phyloP scores from a whole-genome alignment of 2,797 vertebrate genomes.

The Enteromius treurensis region DNA sequence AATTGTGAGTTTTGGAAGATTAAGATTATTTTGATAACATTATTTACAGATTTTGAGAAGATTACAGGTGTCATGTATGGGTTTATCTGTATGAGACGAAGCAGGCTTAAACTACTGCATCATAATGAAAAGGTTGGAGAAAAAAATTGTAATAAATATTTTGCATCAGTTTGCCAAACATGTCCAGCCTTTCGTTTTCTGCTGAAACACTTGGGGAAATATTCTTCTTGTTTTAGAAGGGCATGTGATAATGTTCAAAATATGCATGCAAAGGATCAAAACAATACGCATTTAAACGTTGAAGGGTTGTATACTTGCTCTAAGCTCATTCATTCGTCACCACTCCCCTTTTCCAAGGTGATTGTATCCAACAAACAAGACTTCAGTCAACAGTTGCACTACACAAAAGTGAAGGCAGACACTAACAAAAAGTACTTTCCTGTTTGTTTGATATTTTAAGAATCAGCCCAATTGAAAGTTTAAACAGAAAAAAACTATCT shows the following conservation, averaged over 20 bases:
- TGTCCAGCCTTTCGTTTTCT: conserved; percentile 63
- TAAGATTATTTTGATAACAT: conserved; percentile 71
- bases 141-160: conserved; percentile 72
- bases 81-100: conserved; percentile 65
- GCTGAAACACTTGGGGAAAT: conserved; percentile 6
- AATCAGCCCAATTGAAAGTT: not conserved
- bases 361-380: conserved; percentile 66
- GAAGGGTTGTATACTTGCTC: not conserved
- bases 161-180: conserved; percentile 70
- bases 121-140: conserved; percentile 55
- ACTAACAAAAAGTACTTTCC: not conserved
- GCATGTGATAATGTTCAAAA: not conserved
- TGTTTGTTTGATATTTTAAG: not conserved
- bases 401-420: not conserved
- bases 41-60: conserved; percentile 67
- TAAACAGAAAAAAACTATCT: not conserved
- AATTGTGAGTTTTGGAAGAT: conserved; percentile 70
- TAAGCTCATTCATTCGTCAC: conserved; percentile 6
- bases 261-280: not conserved
- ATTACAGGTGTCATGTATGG: conserved; percentile 63
- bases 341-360: conserved; percentile 44
- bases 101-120: conserved; percentile 64
- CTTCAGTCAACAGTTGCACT: conserved; percentile 23
- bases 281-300: not conserved
- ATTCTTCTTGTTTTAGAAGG: not conserved